Base-by-base conservation (phyloP, 2,888 invertebrate genomes). In the Lacanobia oleracea region DNA sequence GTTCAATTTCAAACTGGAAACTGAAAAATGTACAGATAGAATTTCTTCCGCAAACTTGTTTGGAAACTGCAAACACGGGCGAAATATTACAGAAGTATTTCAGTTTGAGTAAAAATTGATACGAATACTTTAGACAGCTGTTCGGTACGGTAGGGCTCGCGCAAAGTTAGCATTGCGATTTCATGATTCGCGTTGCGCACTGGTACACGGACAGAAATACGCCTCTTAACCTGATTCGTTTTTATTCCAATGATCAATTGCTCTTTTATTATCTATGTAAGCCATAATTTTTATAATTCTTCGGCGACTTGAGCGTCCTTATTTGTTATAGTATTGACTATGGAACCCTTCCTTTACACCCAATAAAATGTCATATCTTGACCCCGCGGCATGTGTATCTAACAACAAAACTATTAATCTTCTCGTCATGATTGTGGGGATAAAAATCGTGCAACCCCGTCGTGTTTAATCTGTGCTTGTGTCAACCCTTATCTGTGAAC, bases 401-500 rank as follows among this genome's bases (percentile, higher is more conserved):
- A 69, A 71, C 66, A 76, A 75, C 69, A 73, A 68, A 64, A 64
- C 77, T 73, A 83, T 83, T 81, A 84, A 84, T 85, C 79, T 77
- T 77, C 72, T 68, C 67, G 68, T 78, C 78, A 77, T 81, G 79
- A 78, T 87, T 80, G 71, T 74, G 59, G 57, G 60, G 72, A 80
- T 80, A 81, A 79, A 83, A 84, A 81, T 78, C 62, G 82, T 66
- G 66, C 69, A 76, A 63, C 70, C 79, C 71, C 79, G 78, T 70
- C 78, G 64, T 81, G 79, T 86, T 83, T 76, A 75, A 86, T 83
- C 79, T 82, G 75, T 79, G 76, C 79, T 79, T 79, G 85, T 84
- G 83, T 82, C 86, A 85, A 82, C 86, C 84, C 85, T 88, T 89
- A 88, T 89, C 86, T 87, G 65, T 71, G 75, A 62, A 72, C 70